These are phyloP conservation scores for Timandra comae DNA, from an alignment of 2,888 invertebrate species.

Conservation along the genomic window DNA sequence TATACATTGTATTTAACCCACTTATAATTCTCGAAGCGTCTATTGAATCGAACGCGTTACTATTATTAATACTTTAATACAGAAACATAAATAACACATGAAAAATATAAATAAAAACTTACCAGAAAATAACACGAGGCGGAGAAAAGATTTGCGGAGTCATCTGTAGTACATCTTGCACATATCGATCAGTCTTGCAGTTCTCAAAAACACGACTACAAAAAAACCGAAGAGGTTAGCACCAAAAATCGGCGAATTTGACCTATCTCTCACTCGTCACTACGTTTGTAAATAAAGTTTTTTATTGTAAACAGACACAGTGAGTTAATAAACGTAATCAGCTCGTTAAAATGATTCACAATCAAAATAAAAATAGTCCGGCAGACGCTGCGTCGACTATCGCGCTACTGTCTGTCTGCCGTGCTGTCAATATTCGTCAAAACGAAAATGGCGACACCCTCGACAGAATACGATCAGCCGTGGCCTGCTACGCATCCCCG, in stretches of 20 bases:
- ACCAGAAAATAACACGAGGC: constrained; percentile 60
- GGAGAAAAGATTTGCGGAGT: constrained; percentile 52
- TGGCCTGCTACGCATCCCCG: constrained; percentile 44
- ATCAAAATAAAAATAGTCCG: constrained; percentile 74
- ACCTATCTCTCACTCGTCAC: constrained; percentile 54
- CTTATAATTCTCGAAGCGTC: constrained; percentile 23
- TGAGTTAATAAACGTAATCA: constrained; percentile 41
- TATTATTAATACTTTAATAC: constrained; percentile 18
- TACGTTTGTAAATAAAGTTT: constrained; percentile 40
- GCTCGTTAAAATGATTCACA: constrained; percentile 64
- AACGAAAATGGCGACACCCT: constrained; percentile 84
- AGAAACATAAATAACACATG: constrained; percentile 18
- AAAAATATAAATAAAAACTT: constrained; percentile 32
- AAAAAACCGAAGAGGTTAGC: constrained; percentile 70
- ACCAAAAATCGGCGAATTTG: constrained; percentile 54
- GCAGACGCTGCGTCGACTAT: constrained; percentile 71
- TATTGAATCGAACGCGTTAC: constrained; percentile 24
- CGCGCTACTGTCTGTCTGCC: constrained; percentile 75
- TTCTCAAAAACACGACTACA: constrained; percentile 67
- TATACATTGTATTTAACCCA: constrained; percentile 13
- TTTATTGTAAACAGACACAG: constrained; percentile 44
- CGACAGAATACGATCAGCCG: constrained; percentile 74
- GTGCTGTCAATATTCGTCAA: constrained; percentile 85
- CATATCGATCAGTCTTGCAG: constrained; percentile 76
- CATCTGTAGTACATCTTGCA: constrained; percentile 75